phyloP scores from a whole-genome alignment of 2,888 invertebrate genomes.

The Drosophila nr. medialis region DNA sequence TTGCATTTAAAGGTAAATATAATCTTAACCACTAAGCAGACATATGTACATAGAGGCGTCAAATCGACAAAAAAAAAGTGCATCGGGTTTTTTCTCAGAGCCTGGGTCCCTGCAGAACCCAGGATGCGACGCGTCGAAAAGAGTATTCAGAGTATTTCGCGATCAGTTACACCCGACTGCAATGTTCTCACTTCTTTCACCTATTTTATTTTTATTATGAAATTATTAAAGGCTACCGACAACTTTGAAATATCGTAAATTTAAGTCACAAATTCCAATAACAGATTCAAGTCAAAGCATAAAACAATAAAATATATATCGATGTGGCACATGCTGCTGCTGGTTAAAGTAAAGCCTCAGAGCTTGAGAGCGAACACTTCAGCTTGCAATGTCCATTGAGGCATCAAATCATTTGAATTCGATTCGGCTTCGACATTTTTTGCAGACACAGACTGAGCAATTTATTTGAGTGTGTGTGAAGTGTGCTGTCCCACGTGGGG shows the following conservation, averaged over 20 bases:
- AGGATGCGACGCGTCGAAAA: no score
- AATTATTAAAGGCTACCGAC: not conserved
- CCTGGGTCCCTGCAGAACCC: no score
- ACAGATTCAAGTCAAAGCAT: not conserved
- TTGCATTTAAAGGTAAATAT: not conserved
- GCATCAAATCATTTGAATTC: slow-evolving; percentile 55
- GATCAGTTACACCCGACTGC: no score
- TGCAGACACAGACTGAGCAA: slow-evolving; percentile 23
- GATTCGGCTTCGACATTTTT: slow-evolving; percentile 62
- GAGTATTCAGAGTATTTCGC: not conserved
- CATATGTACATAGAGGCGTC: no score
- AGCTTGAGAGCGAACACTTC: slow-evolving; percentile 7
- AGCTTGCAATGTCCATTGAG: slow-evolving; percentile 19
- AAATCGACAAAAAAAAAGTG: no score
- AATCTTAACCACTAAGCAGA: not conserved
- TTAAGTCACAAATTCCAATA: not conserved
- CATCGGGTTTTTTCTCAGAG: no score
- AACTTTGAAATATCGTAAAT: not conserved
- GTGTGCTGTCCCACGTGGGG: slow-evolving; percentile 7
- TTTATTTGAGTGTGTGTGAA: slow-evolving; percentile 4
- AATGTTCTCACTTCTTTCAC: not conserved
- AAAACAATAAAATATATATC: slow-evolving; percentile 5
- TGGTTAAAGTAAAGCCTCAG: slow-evolving; percentile 4
- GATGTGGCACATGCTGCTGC: not conserved
- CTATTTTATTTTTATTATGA: not conserved